Conservation (phyloP, 2,113 vertebrate species). For the Peromyscus maniculatus region DNA sequence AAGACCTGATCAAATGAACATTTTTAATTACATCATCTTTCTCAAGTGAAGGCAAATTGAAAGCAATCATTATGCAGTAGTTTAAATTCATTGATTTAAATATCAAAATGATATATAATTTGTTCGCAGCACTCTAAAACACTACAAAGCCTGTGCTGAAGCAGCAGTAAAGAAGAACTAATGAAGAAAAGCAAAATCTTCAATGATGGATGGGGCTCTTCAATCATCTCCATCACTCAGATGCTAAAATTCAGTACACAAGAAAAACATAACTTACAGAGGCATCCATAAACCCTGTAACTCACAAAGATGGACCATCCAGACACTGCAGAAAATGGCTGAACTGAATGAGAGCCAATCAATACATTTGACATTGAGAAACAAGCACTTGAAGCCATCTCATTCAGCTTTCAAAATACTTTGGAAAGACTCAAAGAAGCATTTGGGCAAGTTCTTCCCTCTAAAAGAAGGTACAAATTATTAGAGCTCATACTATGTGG, state of each 20-base stretch:
- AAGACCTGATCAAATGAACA: constrained; percentile 71
- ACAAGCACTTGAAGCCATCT: not conserved
- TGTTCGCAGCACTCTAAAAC: constrained; percentile 16
- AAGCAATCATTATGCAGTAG: constrained; percentile 73
- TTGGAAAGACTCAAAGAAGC: not conserved
- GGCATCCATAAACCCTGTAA: not conserved
- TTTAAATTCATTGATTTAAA: constrained; percentile 82
- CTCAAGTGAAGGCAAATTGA: constrained; percentile 74
- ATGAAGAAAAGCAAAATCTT: constrained; percentile 56
- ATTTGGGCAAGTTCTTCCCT: not conserved
- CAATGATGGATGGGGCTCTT: constrained; percentile 51
- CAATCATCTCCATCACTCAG: constrained; percentile 37
- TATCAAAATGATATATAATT: constrained; percentile 74
- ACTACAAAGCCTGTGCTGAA: constrained; percentile 40
- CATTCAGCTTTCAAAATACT: constrained; percentile 32
- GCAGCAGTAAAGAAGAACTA: constrained; percentile 57
- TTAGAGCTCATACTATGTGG: not conserved
- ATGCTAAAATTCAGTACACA: constrained; percentile 2
- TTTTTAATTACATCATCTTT: constrained; percentile 73
- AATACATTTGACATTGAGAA: not conserved
- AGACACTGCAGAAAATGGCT: not conserved
- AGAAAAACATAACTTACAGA: not conserved
- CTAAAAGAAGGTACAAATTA: not conserved
- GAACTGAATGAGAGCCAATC: not conserved
- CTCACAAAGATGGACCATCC: not conserved